Evolutionary conservation across 1,140 invertebrate species (phyloP), one percentile per base, ranked within the genome.

Genomic region (Aphis craccivora): DNA sequence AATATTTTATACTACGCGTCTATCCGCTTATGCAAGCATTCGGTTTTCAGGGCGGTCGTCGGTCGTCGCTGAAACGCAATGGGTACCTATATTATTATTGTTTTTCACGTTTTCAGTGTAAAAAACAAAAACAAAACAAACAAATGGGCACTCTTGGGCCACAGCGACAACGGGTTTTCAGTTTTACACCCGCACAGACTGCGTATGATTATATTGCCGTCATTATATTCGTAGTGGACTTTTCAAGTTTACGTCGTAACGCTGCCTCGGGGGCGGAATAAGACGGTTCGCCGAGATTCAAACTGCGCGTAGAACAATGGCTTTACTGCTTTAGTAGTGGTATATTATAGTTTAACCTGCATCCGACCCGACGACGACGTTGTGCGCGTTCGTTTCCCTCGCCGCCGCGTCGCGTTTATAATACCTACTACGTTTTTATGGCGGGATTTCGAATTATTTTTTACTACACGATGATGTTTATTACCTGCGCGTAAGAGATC

Each of bases 401-500:
- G 87, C 45, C 11, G 53, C 30, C 60, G 30, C 60, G 6, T 23
- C 25, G 55, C 18, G 48, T 51, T 51, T 2, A 20, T 51, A 51
- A 14, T 51, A 51, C 14, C 48, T 51, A 51, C 48, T 51, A 51
- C 18, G 48, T 67, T 67, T 90, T 90, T 25, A 90, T 43, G 51
- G 55, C 89, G 89, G 53, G 51, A 37, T 48, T 35, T 89, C 14
- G 14, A 18, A 76, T 89, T 89, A 37, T 43, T 20, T 90, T 90
- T 90, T 67, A 90, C 89, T 76, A 76, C n/a, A 76, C 60, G 60
- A 35, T 35, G 89, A 30, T 60, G 89, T 90, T 60, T 60, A 60
- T 60, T 90, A 60, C 89, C 53, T 60, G 89, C 37, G 89, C 55
- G 89, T 40, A 55, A 55, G 88, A 90, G 88, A 60, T 60, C 60